Evolutionary conservation across 1,140 invertebrate genomes (phyloP), one percentile per base, ranked within the genome.

Genomic region (Chelonus insularis): DNA sequence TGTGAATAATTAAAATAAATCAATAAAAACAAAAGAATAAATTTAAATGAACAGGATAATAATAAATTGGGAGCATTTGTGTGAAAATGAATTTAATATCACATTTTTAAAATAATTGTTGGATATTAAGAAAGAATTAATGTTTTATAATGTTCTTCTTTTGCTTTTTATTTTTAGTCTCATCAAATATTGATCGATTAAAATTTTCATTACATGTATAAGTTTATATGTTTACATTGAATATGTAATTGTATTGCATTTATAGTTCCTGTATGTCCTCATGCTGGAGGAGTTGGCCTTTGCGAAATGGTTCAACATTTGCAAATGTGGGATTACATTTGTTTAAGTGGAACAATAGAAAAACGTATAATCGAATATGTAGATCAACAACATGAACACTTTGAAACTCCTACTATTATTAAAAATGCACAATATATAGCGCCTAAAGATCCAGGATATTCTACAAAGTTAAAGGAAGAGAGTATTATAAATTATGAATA

Each of bases 271-370:
- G 91, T 97, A 0, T 95, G 93, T 77, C 94, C 95, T 0, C 95
- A 97, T 82, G 94, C 93, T 51, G 95, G 95, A 11, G 95, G 95
- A 11, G 89, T 97, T 1, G 94, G 94, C 6, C 83, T 96, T 0
- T 96, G 94, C 75, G 94, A 96, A 82, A 91, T 95, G 86, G 91
- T 96, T 2, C 93, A 96, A 69, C 94, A 97, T 81, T 82, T 96
- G 12, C 91, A 95, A 80, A 88, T 92, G 69, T 96, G 93, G 88
- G 93, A 96, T 74, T 95, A 87, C 79, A 84, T 92, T 9, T 83
- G 84, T 50, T 73, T 95, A 1, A 90, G 89, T 14, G 88, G 85
- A 16, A 87, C 86, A 6, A 86, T 82, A 60, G 84, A 92, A 21
- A 86, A 87, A 41, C 83, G 92, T 61, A 84, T 93, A 68, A 87